Evolutionary conservation across 2,797 vertebrate genomes (phyloP), one percentile per base, ranked within the genome.

Genomic region (Pangasius sanitwongsei): DNA sequence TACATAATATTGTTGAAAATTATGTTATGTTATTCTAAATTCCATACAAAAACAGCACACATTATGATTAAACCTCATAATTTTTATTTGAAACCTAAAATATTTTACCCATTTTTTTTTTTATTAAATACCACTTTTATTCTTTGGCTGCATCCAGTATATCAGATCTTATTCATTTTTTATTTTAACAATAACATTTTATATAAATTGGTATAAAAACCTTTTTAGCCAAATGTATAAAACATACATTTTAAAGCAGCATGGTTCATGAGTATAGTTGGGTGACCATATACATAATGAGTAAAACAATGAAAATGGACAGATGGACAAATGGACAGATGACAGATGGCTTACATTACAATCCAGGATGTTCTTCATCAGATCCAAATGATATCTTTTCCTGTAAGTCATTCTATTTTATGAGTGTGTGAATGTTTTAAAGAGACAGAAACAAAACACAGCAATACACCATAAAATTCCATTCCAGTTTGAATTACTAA

Each of bases 331-430:
- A 50, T 50, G 12, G 28, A 55, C 48, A 18, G 12, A 18, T 78
- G n/a, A 31, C 48, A 78, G 75, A 55, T 78, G 77, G 77, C 16
- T 53, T 55, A 55, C 28, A 80, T 80, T 80, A 31, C 18, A 72
- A 23, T 72, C 18, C 28, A 78, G 50, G 41, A 75, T 75, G 11
- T 12, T 12, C 72, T 75, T 75, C 3, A 44, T 44, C 4, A 48
- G 23, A 28, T 80, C n/a, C 48, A 80, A 55, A 80, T 80, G 50
- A 55, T 34, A 55, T 55, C 77, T 31, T 80, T 31, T 53, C 77
- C 28, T 55, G 23, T 53, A 50, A 80, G n/a, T 55, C 15, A 18
- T 53, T 78, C 50, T 53, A 31, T 4, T 80, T 78, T 78, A 44
- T 28, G 74, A n/a, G 25, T n/a, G 23, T 77, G 12, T 50, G 23